Evolutionary conservation across 2,113 vertebrate genomes (phyloP).

Genomic region (Stegastes partitus): DNA sequence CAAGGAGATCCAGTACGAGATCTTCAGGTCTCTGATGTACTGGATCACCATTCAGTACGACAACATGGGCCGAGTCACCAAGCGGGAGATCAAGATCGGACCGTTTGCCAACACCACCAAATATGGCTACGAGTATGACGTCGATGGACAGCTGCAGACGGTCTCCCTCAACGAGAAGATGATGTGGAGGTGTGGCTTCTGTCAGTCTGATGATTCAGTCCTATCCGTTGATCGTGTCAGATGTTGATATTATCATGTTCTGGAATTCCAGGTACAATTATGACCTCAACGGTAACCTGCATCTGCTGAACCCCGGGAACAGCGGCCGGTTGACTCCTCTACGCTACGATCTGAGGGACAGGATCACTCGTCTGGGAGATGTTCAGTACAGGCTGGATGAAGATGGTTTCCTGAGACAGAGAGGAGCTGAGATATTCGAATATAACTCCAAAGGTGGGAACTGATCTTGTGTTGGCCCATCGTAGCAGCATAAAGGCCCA

Average conservation of each 20-base stretch:
- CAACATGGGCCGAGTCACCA: conserved; percentile 97
- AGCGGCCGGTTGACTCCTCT: conserved; percentile 93
- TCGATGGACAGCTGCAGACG: conserved; percentile 96
- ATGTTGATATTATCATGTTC: not conserved
- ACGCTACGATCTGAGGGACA: conserved; percentile 95
- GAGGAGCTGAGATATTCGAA: conserved; percentile 97
- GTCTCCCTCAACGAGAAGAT: conserved; percentile 98
- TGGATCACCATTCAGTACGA: conserved; percentile 99
- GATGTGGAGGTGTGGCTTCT: conserved; percentile 90
- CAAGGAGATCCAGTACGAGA: conserved; percentile 98
- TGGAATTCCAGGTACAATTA: conserved; percentile 88
- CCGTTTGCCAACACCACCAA: conserved; percentile 99
- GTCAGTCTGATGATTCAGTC: no score
- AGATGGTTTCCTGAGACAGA: conserved; percentile 95
- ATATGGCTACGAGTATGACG: conserved; percentile 96
- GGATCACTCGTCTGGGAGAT: conserved; percentile 96
- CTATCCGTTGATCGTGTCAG: not conserved
- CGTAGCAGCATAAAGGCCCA: not conserved
- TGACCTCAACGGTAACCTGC: conserved; percentile 97
- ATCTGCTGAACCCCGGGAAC: conserved; percentile 95
- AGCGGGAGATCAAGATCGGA: conserved; percentile 98
- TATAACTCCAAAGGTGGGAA: conserved; percentile 94
- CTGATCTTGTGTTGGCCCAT: not conserved
- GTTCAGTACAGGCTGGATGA: conserved; percentile 96
- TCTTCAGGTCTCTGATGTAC: conserved; percentile 98